A percentile compares a stretch with the other conserved stretches of the same genome.
These are phyloP conservation scores for Pimpla rufipes DNA, from an alignment of 2,888 invertebrate species.

Conservation along the genomic window DNA sequence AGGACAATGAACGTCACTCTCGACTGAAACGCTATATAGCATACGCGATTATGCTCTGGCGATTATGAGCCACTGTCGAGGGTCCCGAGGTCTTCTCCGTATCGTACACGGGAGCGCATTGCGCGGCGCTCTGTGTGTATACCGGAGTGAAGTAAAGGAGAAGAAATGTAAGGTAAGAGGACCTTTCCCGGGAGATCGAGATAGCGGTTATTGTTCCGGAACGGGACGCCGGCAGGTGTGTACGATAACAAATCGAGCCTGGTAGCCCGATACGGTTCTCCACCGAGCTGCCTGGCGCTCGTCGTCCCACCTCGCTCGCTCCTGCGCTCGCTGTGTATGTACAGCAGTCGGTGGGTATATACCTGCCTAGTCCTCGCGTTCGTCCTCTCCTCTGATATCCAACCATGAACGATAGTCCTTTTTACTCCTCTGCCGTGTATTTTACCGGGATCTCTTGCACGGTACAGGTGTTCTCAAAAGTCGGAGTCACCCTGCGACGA, in stretches of 20 bases:
- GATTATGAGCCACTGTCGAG: constrained; percentile 29
- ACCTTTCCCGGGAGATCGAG: constrained; percentile 77
- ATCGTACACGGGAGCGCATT: constrained; percentile 4
- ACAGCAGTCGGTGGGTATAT: constrained; percentile 14
- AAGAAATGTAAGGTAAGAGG: constrained; percentile 75
- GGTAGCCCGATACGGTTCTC: constrained; percentile 68
- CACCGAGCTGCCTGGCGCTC: constrained; percentile 51
- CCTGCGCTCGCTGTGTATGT: constrained; percentile 13
- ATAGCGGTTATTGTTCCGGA: constrained; percentile 81
- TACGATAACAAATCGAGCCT: constrained; percentile 80
- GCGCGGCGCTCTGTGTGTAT: background rate
- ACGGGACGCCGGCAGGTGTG: constrained; percentile 80
- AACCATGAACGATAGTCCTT: constrained; percentile 27
- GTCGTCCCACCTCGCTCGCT: constrained; percentile 40
- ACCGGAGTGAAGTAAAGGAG: constrained; percentile 46
- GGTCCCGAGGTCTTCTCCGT: constrained; percentile 16
- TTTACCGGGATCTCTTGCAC: constrained; percentile 29
- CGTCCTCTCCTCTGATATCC: constrained; percentile 25
- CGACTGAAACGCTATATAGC: constrained; percentile 47
- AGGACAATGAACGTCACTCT: constrained; percentile 61
- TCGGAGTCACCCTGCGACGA: background rate
- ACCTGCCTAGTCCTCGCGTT: constrained; percentile 34
- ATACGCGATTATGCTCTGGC: constrained; percentile 40
- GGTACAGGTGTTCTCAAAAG: constrained; percentile 42
- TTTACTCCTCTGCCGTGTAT: constrained; percentile 24